phyloP scores from a whole-genome alignment of 2,113 vertebrate genomes.

The Paedocypris sp. region DNA sequence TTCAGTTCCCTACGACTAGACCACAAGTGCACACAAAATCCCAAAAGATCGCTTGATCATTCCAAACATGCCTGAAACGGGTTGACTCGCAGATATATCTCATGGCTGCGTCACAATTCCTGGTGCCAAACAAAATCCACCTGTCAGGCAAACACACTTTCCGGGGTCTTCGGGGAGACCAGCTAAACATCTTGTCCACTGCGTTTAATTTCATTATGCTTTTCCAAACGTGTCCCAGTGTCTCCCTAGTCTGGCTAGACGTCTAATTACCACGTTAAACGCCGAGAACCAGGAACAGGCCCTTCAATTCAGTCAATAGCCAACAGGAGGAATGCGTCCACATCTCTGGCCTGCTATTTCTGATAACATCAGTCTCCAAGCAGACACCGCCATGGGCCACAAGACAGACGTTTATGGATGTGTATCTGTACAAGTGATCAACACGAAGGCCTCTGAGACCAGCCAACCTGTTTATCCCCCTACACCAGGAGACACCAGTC shows the following conservation, averaged over 20 bases:
- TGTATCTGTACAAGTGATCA: conserved; percentile 50
- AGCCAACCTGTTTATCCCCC: conserved; percentile 17
- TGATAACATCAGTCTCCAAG: conserved; percentile 66
- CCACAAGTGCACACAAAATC: background rate
- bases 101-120: background rate
- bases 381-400: conserved; percentile 48
- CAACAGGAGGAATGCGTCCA: conserved; percentile 52
- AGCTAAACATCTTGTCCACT: background rate
- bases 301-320: conserved; percentile 26
- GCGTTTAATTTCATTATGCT: conserved; percentile 5
- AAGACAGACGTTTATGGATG: conserved; percentile 57
- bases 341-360: conserved; percentile 31
- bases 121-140: no score
- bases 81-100: no score
- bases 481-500: conserved; percentile 19
- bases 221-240: conserved; percentile 12
- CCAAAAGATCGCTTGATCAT: background rate
- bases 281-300: conserved; percentile 9
- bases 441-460: conserved; percentile 22
- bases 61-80: conserved; percentile 4
- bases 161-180: no score
- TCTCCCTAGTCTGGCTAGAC: conserved; percentile 22
- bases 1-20: no score
- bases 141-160: no score
- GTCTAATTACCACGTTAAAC: conserved; percentile 24